phyloP scores from a whole-genome alignment of 2,888 invertebrate genomes.

The Agrotis clavis region DNA sequence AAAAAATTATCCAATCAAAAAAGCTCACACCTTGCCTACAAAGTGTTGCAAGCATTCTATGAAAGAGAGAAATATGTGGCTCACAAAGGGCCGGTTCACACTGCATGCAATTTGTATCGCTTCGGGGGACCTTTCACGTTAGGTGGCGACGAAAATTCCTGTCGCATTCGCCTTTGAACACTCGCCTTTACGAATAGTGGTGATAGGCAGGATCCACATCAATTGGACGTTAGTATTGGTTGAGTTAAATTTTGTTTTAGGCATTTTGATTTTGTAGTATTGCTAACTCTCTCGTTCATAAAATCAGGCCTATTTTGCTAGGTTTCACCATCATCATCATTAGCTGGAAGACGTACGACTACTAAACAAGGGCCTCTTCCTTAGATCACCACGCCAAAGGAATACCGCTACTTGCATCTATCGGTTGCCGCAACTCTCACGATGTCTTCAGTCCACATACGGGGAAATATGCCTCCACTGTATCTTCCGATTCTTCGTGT shows the following conservation, averaged over 20 bases:
- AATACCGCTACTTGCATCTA: too few relatives aligned
- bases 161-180: conserved; percentile 39
- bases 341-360: too few relatives aligned
- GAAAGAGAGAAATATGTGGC: conserved; percentile 31
- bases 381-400: too few relatives aligned
- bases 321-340: too few relatives aligned
- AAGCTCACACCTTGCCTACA: neutral
- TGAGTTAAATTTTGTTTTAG: neutral
- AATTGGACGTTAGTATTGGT: neutral
- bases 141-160: conserved; percentile 27
- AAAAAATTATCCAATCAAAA: conserved; percentile 28
- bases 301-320: too few relatives aligned
- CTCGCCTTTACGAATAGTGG: conserved; percentile 27
- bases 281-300: too few relatives aligned
- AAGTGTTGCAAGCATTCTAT: conserved; percentile 24
- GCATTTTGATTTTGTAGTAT: neutral
- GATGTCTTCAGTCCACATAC: too few relatives aligned
- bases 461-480: too few relatives aligned
- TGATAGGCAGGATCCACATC: conserved; percentile 13
- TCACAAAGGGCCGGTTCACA: conserved; percentile 47
- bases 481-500: too few relatives aligned
- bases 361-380: too few relatives aligned
- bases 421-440: too few relatives aligned
- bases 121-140: conserved; percentile 42
- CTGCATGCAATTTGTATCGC: conserved; percentile 55